Conservation (phyloP, 2,797 vertebrate genomes). For the Rhabdophis nuchalis region DNA sequence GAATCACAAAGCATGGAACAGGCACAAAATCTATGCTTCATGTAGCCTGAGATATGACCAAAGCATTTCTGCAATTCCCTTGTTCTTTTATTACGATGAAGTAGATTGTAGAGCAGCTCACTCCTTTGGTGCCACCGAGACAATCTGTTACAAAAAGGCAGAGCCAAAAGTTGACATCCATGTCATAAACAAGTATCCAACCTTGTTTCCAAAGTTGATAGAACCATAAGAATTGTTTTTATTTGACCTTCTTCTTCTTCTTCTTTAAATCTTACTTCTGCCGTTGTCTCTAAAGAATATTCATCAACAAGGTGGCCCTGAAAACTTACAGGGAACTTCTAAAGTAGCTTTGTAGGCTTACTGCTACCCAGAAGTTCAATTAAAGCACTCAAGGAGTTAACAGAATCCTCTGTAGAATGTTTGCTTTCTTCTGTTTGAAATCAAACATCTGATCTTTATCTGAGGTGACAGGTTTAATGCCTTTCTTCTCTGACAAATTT, state of each 20-base stretch:
- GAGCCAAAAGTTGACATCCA: neutral
- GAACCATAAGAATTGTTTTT: neutral
- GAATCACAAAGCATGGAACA: neutral
- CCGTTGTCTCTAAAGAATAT: neutral
- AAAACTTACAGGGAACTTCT: fast-evolving
- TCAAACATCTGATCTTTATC: constrained; percentile 87
- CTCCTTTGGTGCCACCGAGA: neutral
- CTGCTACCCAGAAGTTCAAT: neutral
- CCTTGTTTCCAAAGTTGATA: constrained; percentile 8
- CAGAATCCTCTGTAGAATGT: constrained; percentile 56
- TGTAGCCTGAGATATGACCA: constrained; percentile 30
- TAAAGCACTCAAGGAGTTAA: constrained; percentile 57
- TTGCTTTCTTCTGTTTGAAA: constrained; percentile 80
- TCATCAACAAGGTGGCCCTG: neutral
- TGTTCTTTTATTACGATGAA: neutral
- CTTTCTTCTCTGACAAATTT: constrained; percentile 80
- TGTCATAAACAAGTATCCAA: neutral
- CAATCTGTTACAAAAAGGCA: neutral
- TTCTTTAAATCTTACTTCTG: neutral
- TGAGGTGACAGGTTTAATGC: constrained; percentile 84
- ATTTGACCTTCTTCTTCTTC: neutral
- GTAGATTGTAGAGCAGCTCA: neutral
- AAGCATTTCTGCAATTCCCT: neutral
- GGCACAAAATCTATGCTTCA: constrained; percentile 5
- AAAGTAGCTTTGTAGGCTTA: neutral